phyloP scores from a whole-genome alignment of 2,888 invertebrate genomes.

The Microctonus brassicae region DNA sequence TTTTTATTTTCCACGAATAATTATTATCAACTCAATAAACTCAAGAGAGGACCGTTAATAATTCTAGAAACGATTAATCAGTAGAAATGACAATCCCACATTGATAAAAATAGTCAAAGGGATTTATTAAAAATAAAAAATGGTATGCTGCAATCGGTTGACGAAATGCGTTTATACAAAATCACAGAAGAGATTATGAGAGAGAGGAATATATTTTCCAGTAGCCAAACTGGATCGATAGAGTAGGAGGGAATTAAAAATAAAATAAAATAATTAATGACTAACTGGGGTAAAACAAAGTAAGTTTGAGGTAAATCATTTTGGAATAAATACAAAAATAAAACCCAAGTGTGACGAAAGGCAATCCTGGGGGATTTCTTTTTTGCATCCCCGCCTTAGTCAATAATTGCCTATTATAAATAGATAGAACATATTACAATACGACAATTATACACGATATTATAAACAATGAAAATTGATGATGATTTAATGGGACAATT shows the following conservation, averaged over 20 bases:
- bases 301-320: slow-evolving; percentile 17
- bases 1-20: neutral
- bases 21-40: neutral
- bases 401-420: slow-evolving; percentile 61
- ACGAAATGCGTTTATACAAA: neutral
- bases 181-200: neutral
- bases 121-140: slow-evolving; percentile 17
- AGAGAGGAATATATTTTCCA: slow-evolving; percentile 42
- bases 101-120: slow-evolving; percentile 8
- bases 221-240: slow-evolving; percentile 39
- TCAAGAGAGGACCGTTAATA: slow-evolving; percentile 6
- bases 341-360: slow-evolving; percentile 49
- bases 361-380: slow-evolving; percentile 53
- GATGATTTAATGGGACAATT: slow-evolving; percentile 9
- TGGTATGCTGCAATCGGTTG: slow-evolving; percentile 30
- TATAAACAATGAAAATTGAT: slow-evolving; percentile 38
- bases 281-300: slow-evolving; percentile 5
- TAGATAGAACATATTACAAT: slow-evolving; percentile 63
- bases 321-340: slow-evolving; percentile 19
- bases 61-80: slow-evolving; percentile 29
- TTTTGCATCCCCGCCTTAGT: slow-evolving; percentile 59
- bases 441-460: slow-evolving; percentile 59
- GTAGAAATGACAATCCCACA: slow-evolving; percentile 32
- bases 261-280: slow-evolving; percentile 15
- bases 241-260: slow-evolving; percentile 8